Conservation (phyloP, 2,113 vertebrate species). For the Argyrosomus japonicus region DNA sequence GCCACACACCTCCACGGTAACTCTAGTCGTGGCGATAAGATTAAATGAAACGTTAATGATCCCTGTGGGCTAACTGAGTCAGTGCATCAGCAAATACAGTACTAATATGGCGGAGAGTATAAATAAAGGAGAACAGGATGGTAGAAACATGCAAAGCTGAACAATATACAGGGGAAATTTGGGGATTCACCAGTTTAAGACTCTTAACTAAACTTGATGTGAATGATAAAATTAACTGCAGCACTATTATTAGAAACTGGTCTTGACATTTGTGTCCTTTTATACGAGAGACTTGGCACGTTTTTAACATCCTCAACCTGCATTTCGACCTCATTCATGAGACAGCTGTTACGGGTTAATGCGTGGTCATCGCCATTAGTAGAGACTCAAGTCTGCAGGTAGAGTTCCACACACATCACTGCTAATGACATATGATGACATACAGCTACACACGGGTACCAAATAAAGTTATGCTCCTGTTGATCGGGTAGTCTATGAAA, state of each 20-base stretch:
- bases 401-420: neutral
- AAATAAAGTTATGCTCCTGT: neutral
- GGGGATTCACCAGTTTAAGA: neutral
- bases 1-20: neutral
- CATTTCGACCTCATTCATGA: conserved; percentile 8
- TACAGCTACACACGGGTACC: neutral
- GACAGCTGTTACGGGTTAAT: conserved; percentile 52
- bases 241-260: neutral
- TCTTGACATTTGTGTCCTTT: conserved; percentile 8
- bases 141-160: neutral
- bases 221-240: neutral
- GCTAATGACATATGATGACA: neutral
- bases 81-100: conserved; percentile 36
- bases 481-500: neutral
- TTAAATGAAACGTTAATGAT: conserved; percentile 57
- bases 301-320: conserved; percentile 10
- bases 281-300: neutral
- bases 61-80: conserved; percentile 11
- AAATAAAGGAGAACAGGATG: conserved; percentile 15
- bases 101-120: conserved; percentile 22
- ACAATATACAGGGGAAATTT: neutral
- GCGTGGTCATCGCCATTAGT: conserved; percentile 19
- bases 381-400: conserved; percentile 6
- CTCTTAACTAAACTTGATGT: neutral
- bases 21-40: conserved; percentile 34